These are phyloP conservation scores for Leucophora obtusa DNA, from an alignment of 2,888 invertebrate species.

Conservation along the genomic window DNA sequence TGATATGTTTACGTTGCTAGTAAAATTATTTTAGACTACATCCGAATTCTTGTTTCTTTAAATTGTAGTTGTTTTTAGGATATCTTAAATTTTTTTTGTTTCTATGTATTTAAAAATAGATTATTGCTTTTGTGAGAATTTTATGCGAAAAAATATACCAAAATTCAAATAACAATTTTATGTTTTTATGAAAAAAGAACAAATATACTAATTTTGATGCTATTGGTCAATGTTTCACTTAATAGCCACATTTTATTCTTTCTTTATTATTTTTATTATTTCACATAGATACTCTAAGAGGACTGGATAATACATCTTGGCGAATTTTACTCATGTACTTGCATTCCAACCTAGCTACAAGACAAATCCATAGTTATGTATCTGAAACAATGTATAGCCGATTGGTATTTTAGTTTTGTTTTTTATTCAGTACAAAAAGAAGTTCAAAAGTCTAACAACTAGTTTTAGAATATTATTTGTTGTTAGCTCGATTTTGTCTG, in stretches of 20 bases:
- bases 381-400: background rate
- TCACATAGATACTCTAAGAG: background rate
- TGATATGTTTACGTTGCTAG: conserved; percentile 52
- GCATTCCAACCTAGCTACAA: background rate
- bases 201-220: background rate
- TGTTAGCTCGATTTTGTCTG: background rate
- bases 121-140: background rate
- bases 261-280: conserved; percentile 16
- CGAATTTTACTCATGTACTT: background rate
- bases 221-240: conserved; percentile 1
- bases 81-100: conserved; percentile 11
- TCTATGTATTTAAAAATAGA: conserved; percentile 2
- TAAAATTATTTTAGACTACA: conserved; percentile 21
- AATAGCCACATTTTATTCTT: conserved; percentile 23
- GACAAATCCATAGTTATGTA: too few species aligned
- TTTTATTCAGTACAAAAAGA: background rate
- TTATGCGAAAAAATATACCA: background rate
- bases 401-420: background rate
- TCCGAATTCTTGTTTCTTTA: background rate
- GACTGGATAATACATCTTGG: background rate
- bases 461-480: conserved; percentile 5
- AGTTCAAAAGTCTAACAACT: background rate
- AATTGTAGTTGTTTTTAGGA: background rate
- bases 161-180: background rate
- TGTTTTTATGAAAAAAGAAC: background rate